Conservation (phyloP, 2,888 invertebrate species). For the Campopleginae sp. region DNA sequence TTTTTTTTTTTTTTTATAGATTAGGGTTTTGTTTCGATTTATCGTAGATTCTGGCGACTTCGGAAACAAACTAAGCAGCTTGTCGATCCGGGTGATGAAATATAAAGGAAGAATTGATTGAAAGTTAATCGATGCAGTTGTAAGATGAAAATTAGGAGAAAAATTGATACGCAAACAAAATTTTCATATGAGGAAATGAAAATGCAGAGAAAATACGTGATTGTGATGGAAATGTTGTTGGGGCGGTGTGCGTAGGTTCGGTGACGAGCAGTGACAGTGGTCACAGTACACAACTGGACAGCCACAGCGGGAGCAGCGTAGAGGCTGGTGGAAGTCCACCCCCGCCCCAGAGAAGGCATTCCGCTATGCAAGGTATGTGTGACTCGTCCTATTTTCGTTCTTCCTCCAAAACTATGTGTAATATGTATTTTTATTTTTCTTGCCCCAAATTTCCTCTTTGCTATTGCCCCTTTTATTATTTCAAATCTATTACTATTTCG, state of each 20-base stretch:
- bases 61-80: neutral
- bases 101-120: neutral
- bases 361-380: slow-evolving; percentile 85
- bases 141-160: neutral
- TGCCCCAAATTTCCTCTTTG: slow-evolving; percentile 14
- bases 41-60: neutral
- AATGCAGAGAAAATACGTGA: slow-evolving; percentile 73
- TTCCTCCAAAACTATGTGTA: slow-evolving; percentile 12
- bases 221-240: slow-evolving; percentile 82
- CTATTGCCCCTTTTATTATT: slow-evolving; percentile 52
- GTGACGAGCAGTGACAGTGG: slow-evolving; percentile 97
- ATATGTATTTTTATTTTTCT: slow-evolving; percentile 18
- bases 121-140: neutral
- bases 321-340: slow-evolving; percentile 85
- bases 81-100: neutral
- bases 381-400: slow-evolving; percentile 58
- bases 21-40: neutral
- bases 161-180: slow-evolving; percentile 4
- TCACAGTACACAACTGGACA: slow-evolving; percentile 91
- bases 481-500: slow-evolving; percentile 19
- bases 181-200: slow-evolving; percentile 6
- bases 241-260: slow-evolving; percentile 87
- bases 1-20: neutral
- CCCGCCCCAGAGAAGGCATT: slow-evolving; percentile 85
- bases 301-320: slow-evolving; percentile 87